Conservation (phyloP, 2,113 vertebrate genomes). For the Rana temporaria region DNA sequence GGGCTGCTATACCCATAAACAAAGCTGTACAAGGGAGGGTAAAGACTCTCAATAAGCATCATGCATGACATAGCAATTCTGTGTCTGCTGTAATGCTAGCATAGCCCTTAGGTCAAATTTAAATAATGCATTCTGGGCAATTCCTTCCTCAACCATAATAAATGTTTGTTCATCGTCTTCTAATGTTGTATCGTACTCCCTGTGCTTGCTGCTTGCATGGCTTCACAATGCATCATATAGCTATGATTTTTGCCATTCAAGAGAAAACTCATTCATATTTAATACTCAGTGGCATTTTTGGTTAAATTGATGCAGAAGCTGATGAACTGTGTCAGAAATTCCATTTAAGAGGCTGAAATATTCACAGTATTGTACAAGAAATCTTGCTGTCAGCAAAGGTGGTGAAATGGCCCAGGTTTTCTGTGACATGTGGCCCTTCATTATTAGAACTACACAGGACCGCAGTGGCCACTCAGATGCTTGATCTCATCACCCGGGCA, state of each 20-base stretch:
- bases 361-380: background rate
- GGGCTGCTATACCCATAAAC: too few relatives aligned
- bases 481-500: conserved; percentile 22
- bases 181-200: background rate
- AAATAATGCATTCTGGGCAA: background rate
- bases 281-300: background rate
- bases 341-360: background rate
- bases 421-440: conserved; percentile 22
- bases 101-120: background rate
- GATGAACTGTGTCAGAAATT: conserved; percentile 19
- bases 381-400: conserved; percentile 3
- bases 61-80: too few relatives aligned
- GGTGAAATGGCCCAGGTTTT: conserved; percentile 10
- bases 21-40: too few relatives aligned
- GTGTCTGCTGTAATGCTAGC: conserved; percentile 1
- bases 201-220: background rate
- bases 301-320: conserved; percentile 19
- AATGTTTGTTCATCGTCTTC: background rate
- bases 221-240: background rate
- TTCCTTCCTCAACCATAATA: background rate
- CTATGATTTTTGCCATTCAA: conserved; percentile 10
- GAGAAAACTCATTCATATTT: conserved; percentile 10
- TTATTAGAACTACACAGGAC: conserved; percentile 25
- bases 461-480: conserved; percentile 14
- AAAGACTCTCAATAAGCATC: too few relatives aligned